Evolutionary conservation across 2,888 invertebrate species (phyloP), one percentile per base, ranked within the genome.

Genomic region (Aphidius colemani): DNA sequence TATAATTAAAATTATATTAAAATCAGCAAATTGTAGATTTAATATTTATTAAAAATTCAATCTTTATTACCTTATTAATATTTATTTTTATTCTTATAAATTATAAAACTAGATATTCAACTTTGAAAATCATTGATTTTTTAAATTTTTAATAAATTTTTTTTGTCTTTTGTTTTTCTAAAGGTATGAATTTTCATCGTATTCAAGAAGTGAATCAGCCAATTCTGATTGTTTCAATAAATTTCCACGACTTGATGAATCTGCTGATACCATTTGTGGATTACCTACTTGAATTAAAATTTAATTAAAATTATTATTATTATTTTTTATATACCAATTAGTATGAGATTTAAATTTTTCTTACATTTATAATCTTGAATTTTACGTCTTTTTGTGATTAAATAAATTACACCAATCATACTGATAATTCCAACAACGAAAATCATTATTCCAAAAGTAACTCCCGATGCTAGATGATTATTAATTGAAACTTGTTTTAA

Each of bases 151-250:
- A 30, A n/a, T 10, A 40, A 11, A 11, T 45, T 60, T 48, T 39
- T 46, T 13, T 61, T n/a, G n/a, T 48, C 11, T 57, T 46, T 30
- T 30, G 30, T 30, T 30, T 5, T 30, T 30, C 5, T 57, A 67
- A 2, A 66, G 61, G 40, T 57, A 57, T 18, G 67, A 64, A 53
- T 13, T 30, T 9, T 66, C 67, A 10, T 63, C 64, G 1, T n/a
- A 58, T 11, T 59, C 49, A 9, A 69, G 58, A 46, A 67, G 61
- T 13, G 67, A 66, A 55, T 69, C 67, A 46, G 58, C 59, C 8
- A 53, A 50, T 13, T 66, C 64, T 44, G 64, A 61, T 49, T 56
- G 63, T 59, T 64, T 57, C 66, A 66, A 66, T 56, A 61, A 61
- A 59, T 56, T 59, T 13, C 55, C 61, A 39, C 48, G 50, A 50